Conservation (phyloP, 2,888 invertebrate species). For the Syrphus vitripennis region DNA sequence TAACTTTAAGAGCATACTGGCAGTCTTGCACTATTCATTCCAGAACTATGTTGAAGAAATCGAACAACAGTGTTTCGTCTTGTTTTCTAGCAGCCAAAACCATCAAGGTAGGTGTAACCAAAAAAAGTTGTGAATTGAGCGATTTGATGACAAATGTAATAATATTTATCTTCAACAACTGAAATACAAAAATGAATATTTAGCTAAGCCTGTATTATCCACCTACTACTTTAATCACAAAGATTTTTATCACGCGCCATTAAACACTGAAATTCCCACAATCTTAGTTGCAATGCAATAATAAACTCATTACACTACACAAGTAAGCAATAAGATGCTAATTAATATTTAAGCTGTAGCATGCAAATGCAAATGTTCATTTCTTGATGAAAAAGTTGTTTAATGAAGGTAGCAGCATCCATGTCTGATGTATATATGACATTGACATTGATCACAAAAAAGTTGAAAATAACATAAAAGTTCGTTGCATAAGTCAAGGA, state of each 20-base stretch:
- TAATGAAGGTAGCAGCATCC: neutral
- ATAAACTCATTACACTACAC: neutral
- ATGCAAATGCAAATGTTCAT: conserved; percentile 10
- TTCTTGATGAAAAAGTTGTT: neutral
- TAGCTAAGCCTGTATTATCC: neutral
- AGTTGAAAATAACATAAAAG: neutral
- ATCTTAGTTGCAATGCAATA: neutral
- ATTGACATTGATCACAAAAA: conserved; percentile 19
- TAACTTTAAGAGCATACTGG: no score
- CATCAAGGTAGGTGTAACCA: no score
- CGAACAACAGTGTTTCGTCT: no score
- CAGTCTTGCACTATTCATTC: no score
- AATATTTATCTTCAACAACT: neutral
- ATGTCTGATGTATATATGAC: neutral
- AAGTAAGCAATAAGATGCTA: neutral
- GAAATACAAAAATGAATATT: neutral
- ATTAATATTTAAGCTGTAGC: neutral
- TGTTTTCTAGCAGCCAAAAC: no score
- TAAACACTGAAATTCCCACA: neutral
- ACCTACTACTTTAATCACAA: neutral
- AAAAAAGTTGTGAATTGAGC: no score
- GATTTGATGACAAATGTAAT: neutral
- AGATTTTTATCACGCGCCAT: neutral
- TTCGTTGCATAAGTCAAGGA: conserved; percentile 27
- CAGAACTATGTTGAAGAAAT: no score